Conservation (phyloP, 2,888 invertebrate genomes). For the Trichopoda pennipes region DNA sequence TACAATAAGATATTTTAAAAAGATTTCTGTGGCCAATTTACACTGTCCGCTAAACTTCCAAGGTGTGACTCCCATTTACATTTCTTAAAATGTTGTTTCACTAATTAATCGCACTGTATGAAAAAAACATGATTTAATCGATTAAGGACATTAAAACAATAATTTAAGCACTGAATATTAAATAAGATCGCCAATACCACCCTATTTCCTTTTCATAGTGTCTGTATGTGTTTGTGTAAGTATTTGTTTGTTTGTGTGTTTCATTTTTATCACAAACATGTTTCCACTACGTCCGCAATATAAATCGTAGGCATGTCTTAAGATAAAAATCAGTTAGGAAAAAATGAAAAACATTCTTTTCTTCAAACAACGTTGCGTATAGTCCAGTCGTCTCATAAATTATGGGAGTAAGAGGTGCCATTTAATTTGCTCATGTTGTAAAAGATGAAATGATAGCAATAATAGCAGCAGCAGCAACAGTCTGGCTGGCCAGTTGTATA, state of each 20-base stretch:
- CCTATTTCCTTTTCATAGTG: conserved; percentile 24
- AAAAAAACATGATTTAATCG: no score
- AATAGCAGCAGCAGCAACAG: conserved; percentile 18
- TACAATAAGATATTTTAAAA: no score
- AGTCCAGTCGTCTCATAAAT: conserved; percentile 61
- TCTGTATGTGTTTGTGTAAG: not conserved
- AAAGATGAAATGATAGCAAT: conserved; percentile 61
- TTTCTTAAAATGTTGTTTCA: no score
- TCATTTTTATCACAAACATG: conserved; percentile 44
- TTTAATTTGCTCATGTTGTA: conserved; percentile 70
- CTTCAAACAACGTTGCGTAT: conserved; percentile 30
- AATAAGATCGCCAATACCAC: conserved; percentile 14
- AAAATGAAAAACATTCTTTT: conserved; percentile 31
- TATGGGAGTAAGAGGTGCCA: conserved; percentile 69
- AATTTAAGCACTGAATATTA: conserved; percentile 6
- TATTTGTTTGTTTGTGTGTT: not conserved
- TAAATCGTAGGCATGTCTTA: conserved; percentile 48
- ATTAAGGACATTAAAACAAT: not conserved
- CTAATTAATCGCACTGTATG: no score
- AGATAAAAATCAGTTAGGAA: conserved; percentile 49
- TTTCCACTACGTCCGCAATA: conserved; percentile 35
- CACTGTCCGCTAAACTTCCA: no score
- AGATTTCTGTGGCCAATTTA: no score
- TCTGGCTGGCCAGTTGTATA: conserved; percentile 27
- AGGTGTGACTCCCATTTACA: no score